Evolutionary conservation across 2,797 vertebrate species (phyloP), one percentile per base, ranked within the genome.

Genomic region (Coluber constrictor): DNA sequence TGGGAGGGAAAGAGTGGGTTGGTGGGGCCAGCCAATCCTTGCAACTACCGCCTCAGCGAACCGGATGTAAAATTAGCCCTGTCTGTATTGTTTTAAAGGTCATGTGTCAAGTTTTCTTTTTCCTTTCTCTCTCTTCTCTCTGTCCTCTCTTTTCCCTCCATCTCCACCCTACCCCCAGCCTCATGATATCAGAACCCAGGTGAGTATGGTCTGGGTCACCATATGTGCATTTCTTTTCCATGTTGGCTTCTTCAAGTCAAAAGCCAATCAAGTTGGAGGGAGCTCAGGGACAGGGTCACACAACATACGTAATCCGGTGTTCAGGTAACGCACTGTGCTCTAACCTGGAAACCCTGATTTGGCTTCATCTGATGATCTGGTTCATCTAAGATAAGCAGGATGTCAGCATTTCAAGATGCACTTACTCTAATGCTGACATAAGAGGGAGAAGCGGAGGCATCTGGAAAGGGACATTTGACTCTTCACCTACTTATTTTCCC

Each of bases 151-250:
- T 5, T 83, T 25, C 37, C 10, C 20, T 47, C 43, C 70, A 16
- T 18, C 70, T 79, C 70, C 74, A 23, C 37, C 43, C 37, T 10
- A 43, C 43, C 29, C 43, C 94, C 97, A 99, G 98, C 97, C 97
- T 91, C 99, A 98, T 0, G 98, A 98, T 95, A 97, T 98, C 97
- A 95, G 98, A 90, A 96, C 96, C 2, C 98, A 99, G 98, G 98
- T 99, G 98, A 98, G 98, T 95, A 95, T 47, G 0, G 2, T 89
- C 92, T 0, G 0, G 5, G 0, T 20, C 90, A 27, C 0, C 0
- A 43, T 6, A 0, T n/a, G 3, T 4, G 16, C 8, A 55, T 66
- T 47, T 4, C 10, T 66, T 37, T 56, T 27, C 32, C 57, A 59
- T 18, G 13, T 1, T 55, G 13, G 47, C 20, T 4, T 55, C 61